Base-by-base conservation (phyloP, 2,113 vertebrate genomes). In the Lethenteron camtschaticum region DNA sequence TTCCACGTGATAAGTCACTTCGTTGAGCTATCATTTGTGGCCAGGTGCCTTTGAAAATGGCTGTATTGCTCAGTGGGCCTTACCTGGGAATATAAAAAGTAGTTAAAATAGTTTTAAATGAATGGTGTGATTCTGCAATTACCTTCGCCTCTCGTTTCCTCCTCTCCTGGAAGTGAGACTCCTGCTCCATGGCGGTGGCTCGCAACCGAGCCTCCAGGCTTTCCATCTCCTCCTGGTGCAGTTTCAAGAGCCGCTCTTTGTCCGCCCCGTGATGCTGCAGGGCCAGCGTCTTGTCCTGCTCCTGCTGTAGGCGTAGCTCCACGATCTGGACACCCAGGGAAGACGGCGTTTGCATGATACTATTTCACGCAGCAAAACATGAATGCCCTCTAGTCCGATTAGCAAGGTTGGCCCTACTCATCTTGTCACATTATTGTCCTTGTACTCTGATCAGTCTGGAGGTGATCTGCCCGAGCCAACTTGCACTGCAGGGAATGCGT, bases 321-420 rank as follows among this genome's bases (percentile, higher is more conserved):
- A 86, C 85, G 83, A 95, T 96, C 94, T 99, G 91, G 96, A 94
- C 95, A 91, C 90, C 90, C 86, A 88, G 87, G 81, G 82, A 83
- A 81, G 84, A 85, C 41, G 41, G 41, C 41, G 41, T 41, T 6
- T 7, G 41, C 41, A 84, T 86, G 76, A 91, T 86, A 89, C 87
- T 88, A 87, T 87, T 90, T 94, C 86, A 90, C 81, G 79, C 71
- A 57, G 60, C 66, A 72, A 71, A 71, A 56, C 58, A 73, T 70
- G 70, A 76, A 57, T 73, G 74, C 70, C 68, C 41, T 72, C 75
- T 68, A 70, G 71, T 71, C 74, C 60, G 73, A 74, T 75, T 56
- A 75, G 73, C 73, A 73, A 75, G 71, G 69, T 63, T 71, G 72
- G 75, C 74, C 70, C 71, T 75, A 75, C 76, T 73, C 55, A 69